Conservation (phyloP, 2,797 vertebrate genomes). For the Paramormyrops hopkinsi region DNA sequence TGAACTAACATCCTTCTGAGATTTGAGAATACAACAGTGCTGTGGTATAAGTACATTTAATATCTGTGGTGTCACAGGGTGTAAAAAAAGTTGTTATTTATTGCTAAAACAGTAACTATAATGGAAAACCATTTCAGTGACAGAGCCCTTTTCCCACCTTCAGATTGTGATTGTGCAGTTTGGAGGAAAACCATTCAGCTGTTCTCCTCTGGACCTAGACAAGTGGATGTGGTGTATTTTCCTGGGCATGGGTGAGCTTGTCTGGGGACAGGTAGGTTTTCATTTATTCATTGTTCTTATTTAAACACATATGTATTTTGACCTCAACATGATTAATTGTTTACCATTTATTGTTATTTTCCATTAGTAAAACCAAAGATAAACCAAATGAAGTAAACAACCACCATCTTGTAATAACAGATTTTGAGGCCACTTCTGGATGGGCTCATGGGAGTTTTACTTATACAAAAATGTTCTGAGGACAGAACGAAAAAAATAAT, state of each 20-base stretch:
- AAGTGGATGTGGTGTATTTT: constrained; percentile 97
- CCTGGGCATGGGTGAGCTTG: constrained; percentile 83
- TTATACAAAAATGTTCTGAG: neutral
- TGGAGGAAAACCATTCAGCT: constrained; percentile 92
- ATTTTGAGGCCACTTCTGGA: neutral
- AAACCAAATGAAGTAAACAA: neutral
- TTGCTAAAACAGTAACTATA: neutral
- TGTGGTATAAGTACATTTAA: neutral
- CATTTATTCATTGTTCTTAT: neutral
- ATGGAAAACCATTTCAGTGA: neutral
- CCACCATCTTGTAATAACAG: neutral
- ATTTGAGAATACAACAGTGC: neutral
- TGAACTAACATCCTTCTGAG: neutral
- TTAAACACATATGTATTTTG: constrained; percentile 9
- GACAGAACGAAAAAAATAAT: neutral
- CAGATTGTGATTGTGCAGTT: constrained; percentile 91
- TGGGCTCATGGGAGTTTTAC: neutral
- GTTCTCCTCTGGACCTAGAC: constrained; percentile 73
- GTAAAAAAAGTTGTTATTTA: neutral
- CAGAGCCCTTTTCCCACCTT: constrained; percentile 21
- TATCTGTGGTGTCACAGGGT: neutral
- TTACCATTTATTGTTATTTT: neutral
- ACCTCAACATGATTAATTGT: neutral
- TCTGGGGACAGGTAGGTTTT: constrained; percentile 87
- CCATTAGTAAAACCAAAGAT: neutral